phyloP scores from a whole-genome alignment of 2,888 invertebrate genomes.

The Lithosia quadra region DNA sequence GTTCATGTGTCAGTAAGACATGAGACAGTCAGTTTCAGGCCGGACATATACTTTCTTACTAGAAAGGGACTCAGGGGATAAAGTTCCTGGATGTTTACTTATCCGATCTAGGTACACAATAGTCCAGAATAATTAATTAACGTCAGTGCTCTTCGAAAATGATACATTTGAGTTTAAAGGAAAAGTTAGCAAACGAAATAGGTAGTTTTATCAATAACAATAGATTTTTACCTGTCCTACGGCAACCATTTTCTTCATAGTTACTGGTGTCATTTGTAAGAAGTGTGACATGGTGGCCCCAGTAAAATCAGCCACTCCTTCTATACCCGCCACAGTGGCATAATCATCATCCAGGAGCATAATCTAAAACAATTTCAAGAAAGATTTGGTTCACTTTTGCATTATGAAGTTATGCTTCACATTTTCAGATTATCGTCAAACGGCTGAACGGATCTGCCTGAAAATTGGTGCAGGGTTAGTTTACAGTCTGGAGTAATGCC shows the following conservation, averaged over 20 bases:
- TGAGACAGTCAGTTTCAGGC: no score
- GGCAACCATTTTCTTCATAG: slow-evolving; percentile 83
- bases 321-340: slow-evolving; percentile 72
- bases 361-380: slow-evolving; percentile 60
- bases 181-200: no score
- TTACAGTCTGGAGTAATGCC: no score
- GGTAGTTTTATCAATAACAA: no score
- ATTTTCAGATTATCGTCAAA: neutral
- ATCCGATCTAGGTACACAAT: no score
- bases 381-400: neutral
- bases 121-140: no score
- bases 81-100: neutral
- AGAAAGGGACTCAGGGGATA: neutral
- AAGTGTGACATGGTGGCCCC: slow-evolving; percentile 82
- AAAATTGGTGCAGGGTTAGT: no score
- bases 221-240: slow-evolving; percentile 70
- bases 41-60: no score
- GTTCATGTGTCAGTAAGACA: no score
- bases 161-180: no score
- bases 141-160: no score
- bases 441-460: no score
- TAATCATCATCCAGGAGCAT: slow-evolving; percentile 84
- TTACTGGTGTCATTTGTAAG: slow-evolving; percentile 80
- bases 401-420: neutral
- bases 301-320: slow-evolving; percentile 82